Percentiles rank a stretch among this genome's conserved stretches.
Evolutionary conservation across 2,113 vertebrate genomes (phyloP).

Genomic region (Limnothrissa miodon): DNA sequence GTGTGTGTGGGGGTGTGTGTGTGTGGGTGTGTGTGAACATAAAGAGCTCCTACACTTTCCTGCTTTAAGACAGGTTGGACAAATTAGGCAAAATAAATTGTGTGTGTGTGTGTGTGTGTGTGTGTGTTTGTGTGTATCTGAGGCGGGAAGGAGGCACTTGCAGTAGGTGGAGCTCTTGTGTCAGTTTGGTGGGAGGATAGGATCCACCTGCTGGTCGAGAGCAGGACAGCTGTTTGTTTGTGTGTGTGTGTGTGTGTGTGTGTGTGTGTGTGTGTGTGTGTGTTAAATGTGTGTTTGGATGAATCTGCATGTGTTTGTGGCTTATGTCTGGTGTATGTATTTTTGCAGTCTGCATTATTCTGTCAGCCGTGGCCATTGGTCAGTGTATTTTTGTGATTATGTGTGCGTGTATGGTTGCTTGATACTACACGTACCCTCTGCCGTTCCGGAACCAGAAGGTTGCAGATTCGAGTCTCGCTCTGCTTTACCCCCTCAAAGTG

Average conservation of each 20-base stretch:
- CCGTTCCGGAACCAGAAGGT: too few relatives aligned
- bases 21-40: not conserved
- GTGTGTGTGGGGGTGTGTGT: not conserved
- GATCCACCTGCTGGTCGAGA: conserved; percentile 63
- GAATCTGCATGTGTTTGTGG: not conserved
- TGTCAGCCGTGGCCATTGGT: not conserved
- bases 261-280: conserved; percentile 28
- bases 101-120: not conserved
- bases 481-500: too few relatives aligned
- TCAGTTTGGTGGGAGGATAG: conserved; percentile 59
- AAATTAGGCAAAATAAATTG: not conserved
- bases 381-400: conserved; percentile 1
- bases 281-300: not conserved
- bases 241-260: conserved; percentile 27
- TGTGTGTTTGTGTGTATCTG: conserved; percentile 25
- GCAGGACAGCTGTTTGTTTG: conserved; percentile 45
- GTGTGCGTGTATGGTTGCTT: conserved; percentile 17
- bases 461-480: too few relatives aligned
- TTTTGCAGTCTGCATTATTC: not conserved
- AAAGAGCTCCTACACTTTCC: not conserved
- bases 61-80: not conserved
- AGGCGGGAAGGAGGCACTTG: conserved; percentile 54
- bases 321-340: not conserved
- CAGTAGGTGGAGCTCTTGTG: conserved; percentile 79
- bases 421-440: too few relatives aligned